Conservation (phyloP, 2,113 vertebrate species). For the Oreotrochilus melanogaster region DNA sequence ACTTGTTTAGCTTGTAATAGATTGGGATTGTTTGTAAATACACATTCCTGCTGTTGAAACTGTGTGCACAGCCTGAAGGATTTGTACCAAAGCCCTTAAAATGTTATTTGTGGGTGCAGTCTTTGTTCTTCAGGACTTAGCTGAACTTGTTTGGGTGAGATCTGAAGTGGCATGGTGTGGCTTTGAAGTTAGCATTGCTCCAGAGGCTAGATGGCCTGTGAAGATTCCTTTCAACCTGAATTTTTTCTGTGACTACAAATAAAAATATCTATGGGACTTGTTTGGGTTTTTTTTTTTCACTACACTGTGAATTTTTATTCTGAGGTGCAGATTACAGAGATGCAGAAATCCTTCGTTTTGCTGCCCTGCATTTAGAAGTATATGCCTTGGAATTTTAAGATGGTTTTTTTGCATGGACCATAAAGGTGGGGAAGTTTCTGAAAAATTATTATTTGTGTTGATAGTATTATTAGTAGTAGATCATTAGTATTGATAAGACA, state of each 20-base stretch:
- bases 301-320: not conserved
- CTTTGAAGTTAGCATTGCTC: not conserved
- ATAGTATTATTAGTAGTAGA: not conserved
- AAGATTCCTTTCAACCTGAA: not conserved
- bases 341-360: not conserved
- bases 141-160: not conserved
- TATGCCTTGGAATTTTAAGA: not conserved
- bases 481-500: not conserved
- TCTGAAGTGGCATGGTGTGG: not conserved
- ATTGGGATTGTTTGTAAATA: not conserved
- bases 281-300: not conserved
- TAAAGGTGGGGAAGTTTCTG: not conserved
- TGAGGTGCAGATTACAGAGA: not conserved
- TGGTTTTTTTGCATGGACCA: not conserved
- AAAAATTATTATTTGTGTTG: not conserved
- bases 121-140: not conserved
- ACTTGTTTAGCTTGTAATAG: not conserved
- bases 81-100: not conserved
- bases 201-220: not conserved
- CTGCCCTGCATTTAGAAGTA: rapidly evolving
- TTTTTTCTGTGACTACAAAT: not conserved
- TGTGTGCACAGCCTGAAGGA: not conserved
- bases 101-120: not conserved
- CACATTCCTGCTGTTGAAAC: not conserved
- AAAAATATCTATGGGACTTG: not conserved